Conservation (phyloP, 2,113 vertebrate species). For the Podilymbus podiceps region DNA sequence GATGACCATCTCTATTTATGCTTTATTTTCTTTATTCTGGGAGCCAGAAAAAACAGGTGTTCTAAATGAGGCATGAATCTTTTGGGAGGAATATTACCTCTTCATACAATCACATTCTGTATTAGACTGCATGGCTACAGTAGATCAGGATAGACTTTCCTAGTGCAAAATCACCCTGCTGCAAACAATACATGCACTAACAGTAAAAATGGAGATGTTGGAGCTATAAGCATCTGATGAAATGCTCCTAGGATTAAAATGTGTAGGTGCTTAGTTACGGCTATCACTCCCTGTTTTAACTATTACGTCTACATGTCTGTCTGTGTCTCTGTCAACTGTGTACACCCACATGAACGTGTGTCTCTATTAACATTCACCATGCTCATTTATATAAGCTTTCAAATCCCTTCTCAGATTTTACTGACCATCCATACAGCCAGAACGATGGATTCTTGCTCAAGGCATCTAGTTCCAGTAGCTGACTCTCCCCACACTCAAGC, state of each 20-base stretch:
- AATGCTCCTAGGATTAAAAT: neutral
- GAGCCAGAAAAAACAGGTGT: neutral
- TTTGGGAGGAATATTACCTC: neutral
- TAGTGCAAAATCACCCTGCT: neutral
- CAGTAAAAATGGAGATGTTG: neutral
- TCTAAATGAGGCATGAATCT: neutral
- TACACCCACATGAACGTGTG: neutral
- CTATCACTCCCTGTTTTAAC: neutral
- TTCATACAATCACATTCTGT: neutral
- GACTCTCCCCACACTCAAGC: neutral
- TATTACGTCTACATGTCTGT: neutral
- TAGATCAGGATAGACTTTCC: neutral
- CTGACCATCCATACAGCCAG: neutral
- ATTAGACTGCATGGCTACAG: neutral
- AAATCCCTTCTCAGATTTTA: neutral
- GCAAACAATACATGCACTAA: neutral
- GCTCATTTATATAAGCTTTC: neutral
- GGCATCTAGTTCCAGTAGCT: neutral
- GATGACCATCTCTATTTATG: neutral
- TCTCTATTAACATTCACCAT: neutral
- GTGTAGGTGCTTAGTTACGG: neutral
- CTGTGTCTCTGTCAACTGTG: neutral
- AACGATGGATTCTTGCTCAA: neutral
- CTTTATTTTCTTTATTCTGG: neutral
- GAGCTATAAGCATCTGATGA: neutral